Evolutionary conservation across 1,140 invertebrate genomes (phyloP).

Genomic region (Sarcophaga peregrina): DNA sequence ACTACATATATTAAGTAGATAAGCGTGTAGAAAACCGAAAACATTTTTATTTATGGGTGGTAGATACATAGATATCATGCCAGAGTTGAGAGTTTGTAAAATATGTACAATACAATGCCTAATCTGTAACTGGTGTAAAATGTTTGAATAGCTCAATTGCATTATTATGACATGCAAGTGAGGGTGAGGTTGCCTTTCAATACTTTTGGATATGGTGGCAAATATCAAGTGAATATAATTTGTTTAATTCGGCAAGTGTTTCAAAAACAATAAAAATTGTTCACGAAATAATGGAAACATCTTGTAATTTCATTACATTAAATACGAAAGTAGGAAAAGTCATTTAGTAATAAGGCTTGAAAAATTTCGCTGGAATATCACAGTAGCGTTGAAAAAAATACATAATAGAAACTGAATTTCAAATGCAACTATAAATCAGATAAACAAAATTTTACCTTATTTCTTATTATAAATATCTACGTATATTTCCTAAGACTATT

Average conservation of each 20-base stretch:
- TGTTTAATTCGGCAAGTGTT: slow-evolving; percentile 35
- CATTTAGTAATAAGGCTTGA: neutral
- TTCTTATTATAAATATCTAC: too few relatives aligned
- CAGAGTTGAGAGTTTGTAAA: neutral
- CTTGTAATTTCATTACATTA: neutral
- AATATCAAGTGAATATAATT: slow-evolving; percentile 34
- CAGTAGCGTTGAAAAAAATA: neutral
- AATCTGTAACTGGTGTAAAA: neutral
- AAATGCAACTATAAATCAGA: too few relatives aligned
- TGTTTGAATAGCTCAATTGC: slow-evolving; percentile 20
- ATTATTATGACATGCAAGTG: slow-evolving; percentile 33
- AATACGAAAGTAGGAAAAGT: neutral
- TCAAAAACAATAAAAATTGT: slow-evolving; percentile 33
- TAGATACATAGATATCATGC: neutral
- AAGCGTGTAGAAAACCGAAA: slow-evolving; percentile 4
- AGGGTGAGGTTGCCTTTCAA: slow-evolving; percentile 17
- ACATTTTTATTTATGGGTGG: slow-evolving; percentile 11
- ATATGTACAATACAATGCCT: neutral
- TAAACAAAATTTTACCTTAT: too few relatives aligned
- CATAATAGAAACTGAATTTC: too few relatives aligned
- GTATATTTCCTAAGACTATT: too few relatives aligned
- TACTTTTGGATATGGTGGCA: neutral
- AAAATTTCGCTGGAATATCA: neutral
- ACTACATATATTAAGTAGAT: slow-evolving; percentile 16
- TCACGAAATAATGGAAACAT: neutral